These are phyloP conservation scores for Trichomalopsis sarcophagae DNA, from an alignment of 1,140 invertebrate genomes.

Conservation along the genomic window DNA sequence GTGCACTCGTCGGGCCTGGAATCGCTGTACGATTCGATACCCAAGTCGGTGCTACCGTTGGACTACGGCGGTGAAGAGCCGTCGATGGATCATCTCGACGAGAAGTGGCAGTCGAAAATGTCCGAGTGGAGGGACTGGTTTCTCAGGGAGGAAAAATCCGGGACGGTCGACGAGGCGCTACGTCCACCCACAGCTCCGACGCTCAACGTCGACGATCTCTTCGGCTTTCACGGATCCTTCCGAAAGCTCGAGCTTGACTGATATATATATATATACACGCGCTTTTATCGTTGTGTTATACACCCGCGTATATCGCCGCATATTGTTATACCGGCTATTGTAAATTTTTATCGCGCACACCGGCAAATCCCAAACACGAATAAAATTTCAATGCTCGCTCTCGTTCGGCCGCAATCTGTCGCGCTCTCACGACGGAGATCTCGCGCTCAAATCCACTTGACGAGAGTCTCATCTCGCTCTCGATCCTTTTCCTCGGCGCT, in stretches of 20 bases:
- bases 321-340: not conserved
- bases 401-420: constrained; percentile 23
- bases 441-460: constrained; percentile 47
- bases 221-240: constrained; percentile 69
- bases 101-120: constrained; percentile 68
- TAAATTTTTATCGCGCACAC: not conserved
- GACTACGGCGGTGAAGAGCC: constrained; percentile 74
- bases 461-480: constrained; percentile 2
- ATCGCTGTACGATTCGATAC: constrained; percentile 73
- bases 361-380: not conserved
- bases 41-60: constrained; percentile 73
- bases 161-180: constrained; percentile 67
- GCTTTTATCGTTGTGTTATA: not conserved
- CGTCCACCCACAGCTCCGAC: constrained; percentile 60
- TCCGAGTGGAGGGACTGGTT: constrained; percentile 72
- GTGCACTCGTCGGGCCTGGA: constrained; percentile 71
- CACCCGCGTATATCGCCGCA: not conserved
- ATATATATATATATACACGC: too few species aligned
- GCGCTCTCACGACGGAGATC: not conserved
- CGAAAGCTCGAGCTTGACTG: constrained; percentile 72
- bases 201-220: constrained; percentile 61
- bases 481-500: not conserved
- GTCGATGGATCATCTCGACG: constrained; percentile 61
- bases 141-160: constrained; percentile 64
- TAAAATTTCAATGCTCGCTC: not conserved